These are phyloP conservation scores for Microctonus hyperodae DNA, from an alignment of 2,888 invertebrate genomes.

Conservation along the genomic window DNA sequence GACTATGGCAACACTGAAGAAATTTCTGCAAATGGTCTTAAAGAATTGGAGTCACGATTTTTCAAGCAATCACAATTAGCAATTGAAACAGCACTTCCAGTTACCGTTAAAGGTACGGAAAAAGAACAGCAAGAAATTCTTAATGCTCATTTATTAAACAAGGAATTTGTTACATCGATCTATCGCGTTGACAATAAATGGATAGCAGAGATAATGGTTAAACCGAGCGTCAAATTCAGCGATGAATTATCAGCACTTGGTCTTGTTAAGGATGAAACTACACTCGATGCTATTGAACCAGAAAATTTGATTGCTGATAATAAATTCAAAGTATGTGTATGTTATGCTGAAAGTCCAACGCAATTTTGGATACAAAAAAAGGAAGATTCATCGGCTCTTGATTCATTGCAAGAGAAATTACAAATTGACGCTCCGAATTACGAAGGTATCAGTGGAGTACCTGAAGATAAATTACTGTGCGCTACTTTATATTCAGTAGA, in stretches of 20 bases:
- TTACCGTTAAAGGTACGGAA: slow-evolving; percentile 56
- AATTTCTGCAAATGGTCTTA: slow-evolving; percentile 64
- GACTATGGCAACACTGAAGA: slow-evolving; percentile 78
- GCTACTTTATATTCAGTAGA: slow-evolving; percentile 84
- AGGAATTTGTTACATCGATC: slow-evolving; percentile 67
- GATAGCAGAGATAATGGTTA: slow-evolving; percentile 64
- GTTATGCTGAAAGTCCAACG: slow-evolving; percentile 78
- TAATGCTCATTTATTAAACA: slow-evolving; percentile 55
- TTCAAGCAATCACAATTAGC: slow-evolving; percentile 52
- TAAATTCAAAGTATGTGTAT: slow-evolving; percentile 66
- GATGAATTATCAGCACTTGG: slow-evolving; percentile 61
- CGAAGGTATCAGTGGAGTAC: slow-evolving; percentile 65
- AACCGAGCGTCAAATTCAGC: slow-evolving; percentile 51
- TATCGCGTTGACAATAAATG: slow-evolving; percentile 67
- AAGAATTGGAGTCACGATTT: slow-evolving; percentile 55
- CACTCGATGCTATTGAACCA: slow-evolving; percentile 52
- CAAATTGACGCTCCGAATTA: slow-evolving; percentile 68
- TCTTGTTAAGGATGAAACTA: slow-evolving; percentile 37
- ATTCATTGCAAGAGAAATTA: slow-evolving; percentile 71
- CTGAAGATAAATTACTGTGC: slow-evolving; percentile 72
- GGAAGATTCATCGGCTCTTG: slow-evolving; percentile 67
- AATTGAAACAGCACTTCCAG: slow-evolving; percentile 52
- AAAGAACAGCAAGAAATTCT: slow-evolving; percentile 62
- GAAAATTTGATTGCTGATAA: slow-evolving; percentile 45
- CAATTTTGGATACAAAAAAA: slow-evolving; percentile 78